phyloP scores from a whole-genome alignment of 2,113 vertebrate species.

The Pipa parva region DNA sequence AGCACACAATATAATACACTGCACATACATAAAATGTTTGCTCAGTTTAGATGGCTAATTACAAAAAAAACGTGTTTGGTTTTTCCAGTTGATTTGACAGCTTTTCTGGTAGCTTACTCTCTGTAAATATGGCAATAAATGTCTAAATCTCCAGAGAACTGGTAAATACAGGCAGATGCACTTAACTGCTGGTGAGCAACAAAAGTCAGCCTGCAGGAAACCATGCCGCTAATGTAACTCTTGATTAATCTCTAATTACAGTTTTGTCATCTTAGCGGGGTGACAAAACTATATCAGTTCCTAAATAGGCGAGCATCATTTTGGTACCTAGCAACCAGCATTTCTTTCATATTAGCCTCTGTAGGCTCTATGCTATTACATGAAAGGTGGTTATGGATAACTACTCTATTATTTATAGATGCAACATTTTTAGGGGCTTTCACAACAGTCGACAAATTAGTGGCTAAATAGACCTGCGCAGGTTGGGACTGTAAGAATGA shows the following conservation, averaged over 20 bases:
- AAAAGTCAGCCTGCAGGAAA: constrained; percentile 67
- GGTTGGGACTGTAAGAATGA: constrained; percentile 60
- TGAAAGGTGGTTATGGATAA: constrained; percentile 76
- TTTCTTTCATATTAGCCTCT: constrained; percentile 67
- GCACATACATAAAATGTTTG: constrained; percentile 31
- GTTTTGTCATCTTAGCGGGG: constrained; percentile 83
- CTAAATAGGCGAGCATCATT: constrained; percentile 77
- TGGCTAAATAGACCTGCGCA: constrained; percentile 67
- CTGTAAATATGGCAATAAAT: constrained; percentile 72
- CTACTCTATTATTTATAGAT: constrained; percentile 78
- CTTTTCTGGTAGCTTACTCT: constrained; percentile 54
- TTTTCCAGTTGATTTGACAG: constrained; percentile 58
- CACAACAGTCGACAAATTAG: constrained; percentile 77
- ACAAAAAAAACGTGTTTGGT: constrained; percentile 56
- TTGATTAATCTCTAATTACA: constrained; percentile 92
- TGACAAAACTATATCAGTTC: constrained; percentile 80
- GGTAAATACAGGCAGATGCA: constrained; percentile 70
- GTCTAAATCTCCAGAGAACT: constrained; percentile 69
- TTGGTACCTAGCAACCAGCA: constrained; percentile 80
- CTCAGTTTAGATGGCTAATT: constrained; percentile 50
- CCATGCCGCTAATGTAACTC: constrained; percentile 72
- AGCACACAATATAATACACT: too few relatives aligned
- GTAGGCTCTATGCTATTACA: constrained; percentile 62
- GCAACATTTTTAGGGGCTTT: constrained; percentile 68
- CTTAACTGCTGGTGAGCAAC: constrained; percentile 73